Percentiles rank a stretch among this genome's conserved stretches.
Conservation (phyloP, 1,140 invertebrate species). For the Drosophila orena region DNA sequence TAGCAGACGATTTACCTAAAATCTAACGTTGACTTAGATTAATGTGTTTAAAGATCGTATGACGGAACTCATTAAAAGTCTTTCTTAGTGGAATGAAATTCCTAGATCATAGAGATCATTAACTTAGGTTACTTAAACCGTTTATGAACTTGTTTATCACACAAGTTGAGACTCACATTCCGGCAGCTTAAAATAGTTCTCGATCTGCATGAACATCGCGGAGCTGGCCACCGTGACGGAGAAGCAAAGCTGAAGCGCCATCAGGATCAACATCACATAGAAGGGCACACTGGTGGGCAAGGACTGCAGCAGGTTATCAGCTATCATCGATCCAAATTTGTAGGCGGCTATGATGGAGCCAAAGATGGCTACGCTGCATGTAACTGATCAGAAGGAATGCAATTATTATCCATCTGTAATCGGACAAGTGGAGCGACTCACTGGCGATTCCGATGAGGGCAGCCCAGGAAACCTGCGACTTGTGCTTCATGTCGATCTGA, state of each 20-base stretch:
- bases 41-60: neutral
- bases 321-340: slow-evolving; percentile 87
- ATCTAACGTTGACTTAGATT: slow-evolving; percentile 3
- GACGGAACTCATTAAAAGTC: slow-evolving; percentile 1
- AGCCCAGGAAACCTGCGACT: slow-evolving; percentile 87
- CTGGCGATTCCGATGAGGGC: slow-evolving; percentile 88
- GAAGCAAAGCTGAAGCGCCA: slow-evolving; percentile 90
- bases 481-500: slow-evolving; percentile 91
- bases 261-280: slow-evolving; percentile 88
- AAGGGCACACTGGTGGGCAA: slow-evolving; percentile 88
- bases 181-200: slow-evolving; percentile 87
- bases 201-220: slow-evolving; percentile 90
- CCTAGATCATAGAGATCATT: too few species aligned
- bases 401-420: too few species aligned
- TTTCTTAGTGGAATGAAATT: neutral
- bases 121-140: too few species aligned
- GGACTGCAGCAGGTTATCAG: slow-evolving; percentile 86
- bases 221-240: slow-evolving; percentile 91
- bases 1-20: slow-evolving; percentile 61
- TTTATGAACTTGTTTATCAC: too few species aligned
- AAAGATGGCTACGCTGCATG: slow-evolving; percentile 87
- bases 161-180: slow-evolving; percentile 85
- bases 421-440: slow-evolving; percentile 66
- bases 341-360: slow-evolving; percentile 87
- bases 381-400: slow-evolving; percentile 81